A percentile compares a stretch with the other conserved stretches of the same genome.
Conservation (phyloP, 1,140 invertebrate genomes). For the Lordiphosa clarofinis region DNA sequence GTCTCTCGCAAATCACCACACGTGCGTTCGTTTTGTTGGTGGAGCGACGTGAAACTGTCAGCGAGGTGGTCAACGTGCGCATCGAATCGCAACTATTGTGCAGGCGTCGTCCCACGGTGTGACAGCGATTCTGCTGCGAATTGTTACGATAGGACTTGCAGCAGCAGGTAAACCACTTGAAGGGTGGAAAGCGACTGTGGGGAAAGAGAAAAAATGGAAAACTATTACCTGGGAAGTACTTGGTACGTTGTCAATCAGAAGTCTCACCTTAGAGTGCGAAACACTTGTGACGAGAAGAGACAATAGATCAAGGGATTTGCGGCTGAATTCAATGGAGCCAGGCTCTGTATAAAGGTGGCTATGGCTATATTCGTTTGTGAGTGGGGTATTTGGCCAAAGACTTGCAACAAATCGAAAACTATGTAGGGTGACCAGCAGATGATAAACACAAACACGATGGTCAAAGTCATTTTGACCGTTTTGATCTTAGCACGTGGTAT, state of each 20-base stretch:
- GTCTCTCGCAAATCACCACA: conserved; percentile 72
- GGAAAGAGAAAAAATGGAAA: neutral
- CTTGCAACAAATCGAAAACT: conserved; percentile 94
- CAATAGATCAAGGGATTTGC: conserved; percentile 98
- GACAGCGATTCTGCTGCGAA: conserved; percentile 65
- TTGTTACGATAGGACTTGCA: conserved; percentile 76
- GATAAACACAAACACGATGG: conserved; percentile 97
- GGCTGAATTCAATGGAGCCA: conserved; percentile 95
- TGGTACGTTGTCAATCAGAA: neutral
- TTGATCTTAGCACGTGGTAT: conserved; percentile 97
- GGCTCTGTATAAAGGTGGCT: conserved; percentile 94
- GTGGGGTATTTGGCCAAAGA: conserved; percentile 90
- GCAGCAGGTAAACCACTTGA: conserved; percentile 80
- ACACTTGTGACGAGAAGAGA: conserved; percentile 94
- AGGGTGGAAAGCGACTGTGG: conserved; percentile 79
- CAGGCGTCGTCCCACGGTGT: conserved; percentile 65
- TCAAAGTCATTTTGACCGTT: conserved; percentile 98
- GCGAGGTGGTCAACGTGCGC: conserved; percentile 74
- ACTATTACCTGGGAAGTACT: neutral
- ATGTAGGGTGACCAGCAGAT: conserved; percentile 98
- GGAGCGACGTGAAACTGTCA: conserved; percentile 70
- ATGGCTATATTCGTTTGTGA: conserved; percentile 91
- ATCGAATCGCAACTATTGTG: conserved; percentile 79
- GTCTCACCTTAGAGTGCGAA: conserved; percentile 90
- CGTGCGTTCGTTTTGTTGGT: conserved; percentile 69